Percentiles rank a stretch among this genome's conserved stretches.
These are phyloP conservation scores for Myanophis thanlyinensis DNA, from an alignment of 2,113 vertebrate species.

Conservation along the genomic window DNA sequence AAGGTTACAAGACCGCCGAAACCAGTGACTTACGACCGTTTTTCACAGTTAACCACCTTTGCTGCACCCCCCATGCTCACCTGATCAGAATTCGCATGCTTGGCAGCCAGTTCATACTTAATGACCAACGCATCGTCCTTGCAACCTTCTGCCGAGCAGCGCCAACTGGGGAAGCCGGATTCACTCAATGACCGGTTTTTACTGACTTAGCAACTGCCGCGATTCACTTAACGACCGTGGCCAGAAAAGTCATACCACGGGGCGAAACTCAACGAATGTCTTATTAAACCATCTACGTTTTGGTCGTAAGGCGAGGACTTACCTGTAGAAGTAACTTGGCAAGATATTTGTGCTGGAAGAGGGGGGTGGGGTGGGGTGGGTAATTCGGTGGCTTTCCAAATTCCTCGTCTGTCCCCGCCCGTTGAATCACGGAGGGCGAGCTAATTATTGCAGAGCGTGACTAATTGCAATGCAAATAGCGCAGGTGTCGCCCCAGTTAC, in stretches of 20 bases:
- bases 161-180: no score
- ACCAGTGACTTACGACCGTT: background rate
- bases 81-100: no score
- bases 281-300: rapidly evolving
- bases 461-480: background rate
- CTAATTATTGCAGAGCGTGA: background rate
- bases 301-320: background rate
- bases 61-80: no score
- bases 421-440: background rate
- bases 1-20: no score
- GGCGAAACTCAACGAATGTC: background rate
- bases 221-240: background rate
- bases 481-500: no score
- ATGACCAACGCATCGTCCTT: no score
- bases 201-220: no score
- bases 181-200: no score
- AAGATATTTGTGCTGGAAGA: background rate
- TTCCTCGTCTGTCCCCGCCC: background rate
- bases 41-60: background rate
- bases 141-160: no score
- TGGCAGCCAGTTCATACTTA: no score
- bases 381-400: background rate
- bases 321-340: no score
- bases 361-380: no score
- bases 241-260: rapidly evolving